Evolutionary conservation across 2,113 vertebrate genomes (phyloP).

Genomic region (Cercocebus atys): DNA sequence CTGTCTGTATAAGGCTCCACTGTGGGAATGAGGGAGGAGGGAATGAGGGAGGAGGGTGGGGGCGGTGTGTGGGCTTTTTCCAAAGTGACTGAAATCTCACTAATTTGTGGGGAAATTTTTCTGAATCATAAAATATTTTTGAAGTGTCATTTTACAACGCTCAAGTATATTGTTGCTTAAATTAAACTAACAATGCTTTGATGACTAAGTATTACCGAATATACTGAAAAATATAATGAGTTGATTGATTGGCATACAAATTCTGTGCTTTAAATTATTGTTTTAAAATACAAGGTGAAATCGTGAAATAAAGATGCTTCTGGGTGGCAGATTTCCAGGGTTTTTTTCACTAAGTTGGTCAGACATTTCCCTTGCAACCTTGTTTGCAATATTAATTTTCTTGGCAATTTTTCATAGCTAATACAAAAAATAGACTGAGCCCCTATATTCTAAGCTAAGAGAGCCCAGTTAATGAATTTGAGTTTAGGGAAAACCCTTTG

Average conservation of each 20-base stretch:
- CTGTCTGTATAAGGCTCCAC: background rate
- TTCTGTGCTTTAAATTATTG: constrained; percentile 41
- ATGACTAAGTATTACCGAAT: constrained; percentile 41
- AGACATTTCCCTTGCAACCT: background rate
- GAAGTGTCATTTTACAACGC: background rate
- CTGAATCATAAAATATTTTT: constrained; percentile 7
- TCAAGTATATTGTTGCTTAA: constrained; percentile 38
- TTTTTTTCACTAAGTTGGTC: background rate
- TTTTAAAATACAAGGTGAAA: constrained; percentile 37
- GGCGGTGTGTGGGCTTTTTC: background rate
- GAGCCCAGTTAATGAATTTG: constrained; percentile 11
- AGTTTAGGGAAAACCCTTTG: background rate
- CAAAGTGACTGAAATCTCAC: background rate
- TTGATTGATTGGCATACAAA: constrained; percentile 33
- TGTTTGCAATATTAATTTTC: background rate
- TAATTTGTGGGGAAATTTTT: background rate
- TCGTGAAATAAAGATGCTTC: background rate
- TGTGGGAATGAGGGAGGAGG: background rate
- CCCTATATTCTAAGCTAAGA: background rate
- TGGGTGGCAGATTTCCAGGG: background rate
- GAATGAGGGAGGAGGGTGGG: background rate
- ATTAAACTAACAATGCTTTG: constrained; percentile 68
- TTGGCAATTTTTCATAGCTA: constrained; percentile 5
- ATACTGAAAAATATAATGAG: constrained; percentile 20
- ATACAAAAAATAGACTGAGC: background rate